Percentiles rank a stretch among this genome's conserved stretches.
Conservation (phyloP, 2,888 invertebrate genomes). For the Heliconius aoede region DNA sequence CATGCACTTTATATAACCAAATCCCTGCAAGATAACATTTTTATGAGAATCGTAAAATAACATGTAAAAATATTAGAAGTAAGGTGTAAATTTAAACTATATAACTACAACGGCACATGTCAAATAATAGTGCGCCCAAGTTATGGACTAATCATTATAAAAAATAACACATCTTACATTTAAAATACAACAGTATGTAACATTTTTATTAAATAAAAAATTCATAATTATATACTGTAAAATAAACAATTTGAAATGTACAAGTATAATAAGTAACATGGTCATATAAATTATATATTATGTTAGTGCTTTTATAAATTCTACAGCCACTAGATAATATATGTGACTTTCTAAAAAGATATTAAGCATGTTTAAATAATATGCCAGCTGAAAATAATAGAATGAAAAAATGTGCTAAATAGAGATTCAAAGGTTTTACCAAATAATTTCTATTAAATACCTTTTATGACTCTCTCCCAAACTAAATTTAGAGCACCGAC, state of each 20-base stretch:
- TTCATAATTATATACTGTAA: neutral
- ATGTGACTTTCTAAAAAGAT: neutral
- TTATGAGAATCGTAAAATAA: slow-evolving; percentile 30
- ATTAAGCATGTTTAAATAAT: neutral
- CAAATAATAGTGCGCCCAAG: neutral
- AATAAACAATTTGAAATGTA: neutral
- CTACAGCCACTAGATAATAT: neutral
- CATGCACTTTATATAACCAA: slow-evolving; percentile 45
- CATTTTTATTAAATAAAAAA: slow-evolving; percentile 4
- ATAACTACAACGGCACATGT: neutral
- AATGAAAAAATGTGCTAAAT: neutral
- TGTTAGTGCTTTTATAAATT: neutral
- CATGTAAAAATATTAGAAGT: neutral
- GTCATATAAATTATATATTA: neutral
- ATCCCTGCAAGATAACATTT: slow-evolving; percentile 46
- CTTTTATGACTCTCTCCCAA: neutral
- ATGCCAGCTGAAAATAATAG: neutral
- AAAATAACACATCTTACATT: neutral
- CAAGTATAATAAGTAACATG: neutral
- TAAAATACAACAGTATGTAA: slow-evolving; percentile 1
- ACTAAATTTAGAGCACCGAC: neutral
- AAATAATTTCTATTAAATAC: neutral
- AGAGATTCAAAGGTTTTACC: neutral
- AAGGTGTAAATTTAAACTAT: neutral
- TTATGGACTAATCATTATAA: neutral